Percentiles rank a stretch among this genome's conserved stretches.
phyloP scores from a whole-genome alignment of 2,797 vertebrate species.

The Pseudomugil tenellus region DNA sequence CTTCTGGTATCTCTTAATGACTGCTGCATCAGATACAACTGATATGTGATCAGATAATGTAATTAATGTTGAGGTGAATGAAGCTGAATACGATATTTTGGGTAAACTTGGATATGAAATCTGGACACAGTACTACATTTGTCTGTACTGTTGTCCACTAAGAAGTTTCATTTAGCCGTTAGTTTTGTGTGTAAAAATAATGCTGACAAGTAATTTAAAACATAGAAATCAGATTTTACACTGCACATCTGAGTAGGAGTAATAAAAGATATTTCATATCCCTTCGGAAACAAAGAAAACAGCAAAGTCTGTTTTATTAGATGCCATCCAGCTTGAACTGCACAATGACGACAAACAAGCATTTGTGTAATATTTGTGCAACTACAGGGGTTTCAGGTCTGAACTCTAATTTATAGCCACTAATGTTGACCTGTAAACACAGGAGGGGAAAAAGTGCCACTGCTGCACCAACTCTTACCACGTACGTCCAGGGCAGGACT shows the following conservation, averaged over 20 bases:
- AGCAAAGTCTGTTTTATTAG: neutral
- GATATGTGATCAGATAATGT: neutral
- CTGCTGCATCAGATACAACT: no score
- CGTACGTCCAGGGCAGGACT: neutral
- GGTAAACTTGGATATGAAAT: neutral
- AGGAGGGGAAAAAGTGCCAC: no score
- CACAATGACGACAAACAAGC: neutral
- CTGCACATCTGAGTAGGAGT: no score
- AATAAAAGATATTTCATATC: no score
- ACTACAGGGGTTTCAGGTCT: no score
- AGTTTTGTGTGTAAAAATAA: no score
- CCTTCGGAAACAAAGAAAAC: neutral
- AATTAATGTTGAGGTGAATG: conserved; percentile 4
- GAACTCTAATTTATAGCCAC: no score
- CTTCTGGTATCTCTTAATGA: neutral
- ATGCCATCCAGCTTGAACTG: neutral
- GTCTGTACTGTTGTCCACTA: neutral
- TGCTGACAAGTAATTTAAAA: no score
- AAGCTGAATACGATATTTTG: conserved; percentile 7
- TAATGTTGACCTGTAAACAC: no score
- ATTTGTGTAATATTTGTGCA: no score
- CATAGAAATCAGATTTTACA: no score
- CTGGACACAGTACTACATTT: neutral
- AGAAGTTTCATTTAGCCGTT: conserved; percentile 9
- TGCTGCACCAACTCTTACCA: no score